Conservation (phyloP, 2,113 vertebrate genomes). For the Petromus typicus region DNA sequence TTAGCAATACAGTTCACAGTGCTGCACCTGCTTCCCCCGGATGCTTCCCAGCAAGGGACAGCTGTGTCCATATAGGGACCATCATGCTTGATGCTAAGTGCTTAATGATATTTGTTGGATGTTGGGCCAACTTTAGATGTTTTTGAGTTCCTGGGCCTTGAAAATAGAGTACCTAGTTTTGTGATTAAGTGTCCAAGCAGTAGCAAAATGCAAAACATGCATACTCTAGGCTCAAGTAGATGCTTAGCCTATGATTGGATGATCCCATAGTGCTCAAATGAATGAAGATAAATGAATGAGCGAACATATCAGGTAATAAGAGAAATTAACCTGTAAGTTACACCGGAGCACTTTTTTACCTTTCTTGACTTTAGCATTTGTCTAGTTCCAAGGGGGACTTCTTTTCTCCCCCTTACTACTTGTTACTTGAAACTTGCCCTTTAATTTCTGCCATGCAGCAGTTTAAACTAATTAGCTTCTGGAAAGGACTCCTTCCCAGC, state of each 20-base stretch:
- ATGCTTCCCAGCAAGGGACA: neutral
- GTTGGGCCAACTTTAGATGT: neutral
- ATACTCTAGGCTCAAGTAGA: too few relatives aligned
- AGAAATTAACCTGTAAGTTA: neutral
- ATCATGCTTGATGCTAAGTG: neutral
- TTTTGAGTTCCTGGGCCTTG: neutral
- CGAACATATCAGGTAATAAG: neutral
- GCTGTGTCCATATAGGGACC: neutral
- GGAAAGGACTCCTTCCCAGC: neutral
- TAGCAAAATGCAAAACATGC: neutral
- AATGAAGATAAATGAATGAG: neutral
- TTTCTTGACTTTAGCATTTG: neutral
- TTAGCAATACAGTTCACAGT: neutral
- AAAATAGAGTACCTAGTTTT: neutral
- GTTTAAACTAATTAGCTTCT: slow-evolving; percentile 55
- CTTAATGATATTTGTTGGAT: neutral
- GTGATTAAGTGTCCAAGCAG: neutral
- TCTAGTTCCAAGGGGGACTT: neutral
- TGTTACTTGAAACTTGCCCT: slow-evolving; percentile 48
- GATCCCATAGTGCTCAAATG: neutral
- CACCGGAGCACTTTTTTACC: neutral
- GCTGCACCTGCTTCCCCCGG: neutral
- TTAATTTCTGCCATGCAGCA: slow-evolving; percentile 8
- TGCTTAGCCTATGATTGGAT: rapidly evolving
- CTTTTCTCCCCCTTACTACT: neutral